These are phyloP conservation scores for Sarotherodon lohbergeri DNA, from an alignment of 2,113 vertebrate species.

Conservation along the genomic window DNA sequence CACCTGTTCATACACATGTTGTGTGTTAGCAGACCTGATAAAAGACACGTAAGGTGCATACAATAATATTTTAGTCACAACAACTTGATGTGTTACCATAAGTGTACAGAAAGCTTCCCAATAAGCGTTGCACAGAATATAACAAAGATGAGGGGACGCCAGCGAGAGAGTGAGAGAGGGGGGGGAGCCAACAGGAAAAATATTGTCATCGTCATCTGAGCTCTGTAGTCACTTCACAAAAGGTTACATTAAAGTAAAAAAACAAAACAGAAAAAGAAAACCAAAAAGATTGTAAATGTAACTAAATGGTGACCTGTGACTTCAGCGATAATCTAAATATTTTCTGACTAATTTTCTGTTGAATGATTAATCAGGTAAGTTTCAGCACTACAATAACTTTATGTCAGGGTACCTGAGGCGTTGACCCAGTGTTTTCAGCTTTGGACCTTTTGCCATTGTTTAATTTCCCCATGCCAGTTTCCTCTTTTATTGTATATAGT, in stretches of 20 bases:
- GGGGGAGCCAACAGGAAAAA: neutral
- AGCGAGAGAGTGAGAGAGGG: neutral
- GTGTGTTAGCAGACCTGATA: neutral
- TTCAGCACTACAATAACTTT: neutral
- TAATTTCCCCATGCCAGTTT: too few relatives aligned
- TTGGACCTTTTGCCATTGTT: too few relatives aligned
- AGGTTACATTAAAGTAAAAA: neutral
- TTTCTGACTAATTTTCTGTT: neutral
- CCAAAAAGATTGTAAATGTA: neutral
- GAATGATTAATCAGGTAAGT: neutral
- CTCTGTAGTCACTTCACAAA: neutral
- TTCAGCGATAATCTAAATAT: neutral
- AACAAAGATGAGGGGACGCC: neutral
- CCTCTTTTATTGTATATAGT: too few relatives aligned
- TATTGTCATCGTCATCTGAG: neutral
- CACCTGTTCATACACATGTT: neutral
- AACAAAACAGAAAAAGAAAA: too few relatives aligned
- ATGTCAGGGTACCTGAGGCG: too few relatives aligned
- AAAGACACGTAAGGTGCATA: neutral
- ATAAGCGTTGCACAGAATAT: neutral
- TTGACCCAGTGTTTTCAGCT: too few relatives aligned
- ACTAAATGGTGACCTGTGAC: neutral
- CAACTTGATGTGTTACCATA: neutral
- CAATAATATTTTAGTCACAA: neutral
- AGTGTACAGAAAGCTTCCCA: neutral